A percentile compares a stretch with the other conserved stretches of the same genome.
Evolutionary conservation across 2,888 invertebrate genomes (phyloP).

Genomic region (Dynastes hyllus): DNA sequence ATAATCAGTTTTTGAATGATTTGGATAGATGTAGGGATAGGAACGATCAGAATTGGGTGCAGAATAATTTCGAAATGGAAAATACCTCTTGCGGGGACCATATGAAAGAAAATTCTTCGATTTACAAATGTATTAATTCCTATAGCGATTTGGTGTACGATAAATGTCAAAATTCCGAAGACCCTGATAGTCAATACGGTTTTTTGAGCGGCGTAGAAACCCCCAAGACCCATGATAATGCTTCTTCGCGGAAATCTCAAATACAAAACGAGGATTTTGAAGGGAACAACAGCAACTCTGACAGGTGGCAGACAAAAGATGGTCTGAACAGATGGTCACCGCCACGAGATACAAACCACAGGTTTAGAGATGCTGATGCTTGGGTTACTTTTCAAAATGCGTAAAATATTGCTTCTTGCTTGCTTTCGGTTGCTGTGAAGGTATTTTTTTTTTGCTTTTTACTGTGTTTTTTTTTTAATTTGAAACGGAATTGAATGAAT

Average conservation of each 20-base stretch:
- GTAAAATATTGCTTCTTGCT: constrained; percentile 67
- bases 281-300: constrained; percentile 55
- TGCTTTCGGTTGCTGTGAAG: constrained; percentile 62
- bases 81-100: background rate
- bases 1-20: constrained; percentile 54
- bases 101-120: constrained; percentile 33
- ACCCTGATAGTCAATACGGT: constrained; percentile 35
- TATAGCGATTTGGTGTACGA: constrained; percentile 31
- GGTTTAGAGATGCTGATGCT: constrained; percentile 63
- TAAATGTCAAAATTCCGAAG: constrained; percentile 40
- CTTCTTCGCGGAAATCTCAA: background rate
- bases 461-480: background rate
- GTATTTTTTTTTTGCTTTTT: constrained; percentile 59
- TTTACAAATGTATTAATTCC: constrained; percentile 28
- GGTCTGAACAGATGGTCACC: constrained; percentile 50
- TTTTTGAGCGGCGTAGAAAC: constrained; percentile 26
- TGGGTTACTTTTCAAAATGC: constrained; percentile 72
- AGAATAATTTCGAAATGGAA: constrained; percentile 52
- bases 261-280: constrained; percentile 21
- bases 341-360: constrained; percentile 51
- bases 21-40: constrained; percentile 53
- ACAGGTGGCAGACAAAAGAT: constrained; percentile 53
- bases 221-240: background rate
- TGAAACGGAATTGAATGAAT: background rate
- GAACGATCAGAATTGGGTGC: constrained; percentile 51